phyloP scores from a whole-genome alignment of 37 sponge, comb jelly and placozoan species.

The Diacarnus erythraeanus region DNA sequence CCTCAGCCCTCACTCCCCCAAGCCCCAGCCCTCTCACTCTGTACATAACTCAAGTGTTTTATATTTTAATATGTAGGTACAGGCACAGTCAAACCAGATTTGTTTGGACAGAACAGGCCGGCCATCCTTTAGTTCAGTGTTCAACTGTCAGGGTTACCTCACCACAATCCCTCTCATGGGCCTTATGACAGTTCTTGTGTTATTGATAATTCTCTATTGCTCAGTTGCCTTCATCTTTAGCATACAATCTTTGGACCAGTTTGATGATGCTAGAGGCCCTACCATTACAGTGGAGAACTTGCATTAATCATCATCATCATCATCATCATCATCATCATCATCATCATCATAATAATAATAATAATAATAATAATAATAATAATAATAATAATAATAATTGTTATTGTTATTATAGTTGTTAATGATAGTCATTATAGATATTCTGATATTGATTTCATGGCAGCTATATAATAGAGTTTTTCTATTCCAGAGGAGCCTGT shows the following conservation, averaged over 20 bases:
- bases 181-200: slow-evolving; percentile 25
- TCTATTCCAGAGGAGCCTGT: no score
- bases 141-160: slow-evolving; percentile 76
- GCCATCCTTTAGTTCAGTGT: slow-evolving; percentile 20
- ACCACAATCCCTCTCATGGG: slow-evolving; percentile 52
- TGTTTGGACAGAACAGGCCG: no score
- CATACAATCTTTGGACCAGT: slow-evolving; percentile 62
- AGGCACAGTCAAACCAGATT: slow-evolving; percentile 17
- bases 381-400: no score
- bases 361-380: no score
- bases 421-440: no score
- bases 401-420: no score
- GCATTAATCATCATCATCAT: slow-evolving; percentile 34
- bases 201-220: slow-evolving; percentile 56
- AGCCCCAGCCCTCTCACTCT: slow-evolving; percentile 2
- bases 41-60: neutral
- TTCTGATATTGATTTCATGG: no score
- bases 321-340: no score
- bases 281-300: slow-evolving; percentile 62
- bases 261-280: slow-evolving; percentile 67
- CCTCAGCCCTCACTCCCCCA: no score
- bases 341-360: no score
- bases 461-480: no score
- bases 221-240: slow-evolving; percentile 43
- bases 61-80: neutral